Evolutionary conservation across 2,888 invertebrate genomes (phyloP), one percentile per base, ranked within the genome.

Genomic region (Trichogramma evanescens): DNA sequence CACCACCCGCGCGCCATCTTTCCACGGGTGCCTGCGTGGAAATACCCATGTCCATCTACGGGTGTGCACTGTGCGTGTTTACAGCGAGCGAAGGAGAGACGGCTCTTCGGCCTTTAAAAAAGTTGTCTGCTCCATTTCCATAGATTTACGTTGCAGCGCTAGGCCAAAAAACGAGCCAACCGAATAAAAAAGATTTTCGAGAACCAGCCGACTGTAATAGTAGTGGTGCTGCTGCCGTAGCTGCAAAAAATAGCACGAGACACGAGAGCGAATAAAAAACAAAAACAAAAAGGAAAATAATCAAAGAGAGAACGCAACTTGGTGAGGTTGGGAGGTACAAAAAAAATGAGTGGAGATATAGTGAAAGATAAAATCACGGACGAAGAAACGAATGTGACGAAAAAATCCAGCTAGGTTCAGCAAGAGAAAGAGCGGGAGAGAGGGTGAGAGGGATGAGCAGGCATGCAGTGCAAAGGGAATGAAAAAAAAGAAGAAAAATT

Each of bases 391-490:
- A 42, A 38, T 50, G 49, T 41, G 44, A 44, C 38, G 42, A 52
- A 60, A 61, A 45, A 38, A 44, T 44, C 43, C 38, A 43, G 13
- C 44, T 26, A 43, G 43, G 6, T 43, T 53, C 43, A 53, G 43
- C 53, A 44, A 6, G 50, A n/a, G 10, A 4, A 39, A 10, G 41
- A 43, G 52, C 52, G 46, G 39, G 40, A 6, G 2, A 42, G 45
- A 60, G 56, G 26, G 26, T 1, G 26, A 26, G 26, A 26, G 26
- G 2, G 26, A 26, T 26, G 55, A 44, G 52, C 54, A 46, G 42
- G 50, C 54, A 57, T 61, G 56, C 56, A 61, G 61, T 57, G 42
- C 50, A 26, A 26, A 26, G 41, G 50, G 52, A 57, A 52, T 44
- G 40, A 13, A 42, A 50, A 26, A 26, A 26, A 26, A 26, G 26